Base-by-base conservation (phyloP, 1,140 invertebrate genomes). In the Drosophila lini region DNA sequence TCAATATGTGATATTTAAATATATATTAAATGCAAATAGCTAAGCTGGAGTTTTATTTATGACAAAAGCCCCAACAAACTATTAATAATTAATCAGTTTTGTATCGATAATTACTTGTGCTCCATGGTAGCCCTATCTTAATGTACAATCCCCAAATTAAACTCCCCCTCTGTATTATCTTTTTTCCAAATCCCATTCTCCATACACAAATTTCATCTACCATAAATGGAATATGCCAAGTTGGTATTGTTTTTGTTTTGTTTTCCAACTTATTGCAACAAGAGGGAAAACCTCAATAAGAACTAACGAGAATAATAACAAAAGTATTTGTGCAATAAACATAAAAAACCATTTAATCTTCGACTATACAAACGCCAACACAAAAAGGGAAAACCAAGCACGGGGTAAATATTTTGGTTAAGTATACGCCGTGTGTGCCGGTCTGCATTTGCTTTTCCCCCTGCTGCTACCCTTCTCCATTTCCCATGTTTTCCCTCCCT, bases 291-390 rank as follows among this genome's bases (percentile, higher is more conserved):
- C 36, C 60, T 32, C 71, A 68, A 56, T 52, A 77, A 75, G 55
- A 76, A 63, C 52, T 62, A 61, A 62, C 36, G 47, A 28, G 16
- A 71, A 60, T 60, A 76, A 52, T 76, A 63, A 50, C 38, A 74
- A 78, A 62, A 74, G 59, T 81, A 81, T 84, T 85, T 85, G 74
- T 63, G 78, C 80, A 81, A 81, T 85, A 82, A 79, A 75, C 83
- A 86, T 86, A 79, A 82, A 73, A 86, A 86, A 75, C 79, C 82
- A 85, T 85, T 86, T 86, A 86, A 85, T 85, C 82, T 73, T 36
- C 57, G 82, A 9, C 34, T 62, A 85, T 57, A 38, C 11, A 38
- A 19, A 60, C 10, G 16, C 48, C 40, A 40, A 28, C 41, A 48
- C 57, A 16, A 40, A 61, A 15, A 48, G 38, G 8, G 8, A 42